These are phyloP conservation scores for Lymantria dispar DNA, from an alignment of 2,888 invertebrate species.

Conservation along the genomic window DNA sequence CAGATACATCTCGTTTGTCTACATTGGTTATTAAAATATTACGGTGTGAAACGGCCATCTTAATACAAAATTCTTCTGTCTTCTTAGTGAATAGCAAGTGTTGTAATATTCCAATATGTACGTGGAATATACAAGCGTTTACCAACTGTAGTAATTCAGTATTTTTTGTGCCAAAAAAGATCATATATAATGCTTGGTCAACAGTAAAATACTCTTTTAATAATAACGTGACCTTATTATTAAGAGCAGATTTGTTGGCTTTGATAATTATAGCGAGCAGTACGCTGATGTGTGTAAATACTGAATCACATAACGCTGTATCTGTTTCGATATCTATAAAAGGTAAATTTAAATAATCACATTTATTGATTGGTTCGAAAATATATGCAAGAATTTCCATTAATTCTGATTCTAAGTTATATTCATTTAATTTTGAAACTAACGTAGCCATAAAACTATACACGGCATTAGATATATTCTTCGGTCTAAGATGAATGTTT, in stretches of 20 bases:
- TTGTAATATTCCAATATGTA: slow-evolving; percentile 8
- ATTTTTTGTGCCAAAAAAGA: slow-evolving; percentile 15
- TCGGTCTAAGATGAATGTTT: slow-evolving; percentile 18
- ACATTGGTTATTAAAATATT: slow-evolving; percentile 26
- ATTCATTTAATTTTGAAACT: slow-evolving; percentile 37
- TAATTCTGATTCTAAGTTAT: slow-evolving; percentile 34
- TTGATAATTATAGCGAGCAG: slow-evolving; percentile 29
- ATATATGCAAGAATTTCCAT: slow-evolving; percentile 32
- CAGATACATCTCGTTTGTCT: slow-evolving; percentile 30
- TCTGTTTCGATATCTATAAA: slow-evolving; percentile 30
- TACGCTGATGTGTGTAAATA: slow-evolving; percentile 25
- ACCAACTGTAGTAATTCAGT: slow-evolving; percentile 7
- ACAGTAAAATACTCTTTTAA: slow-evolving; percentile 22
- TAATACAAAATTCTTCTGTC: slow-evolving; percentile 31
- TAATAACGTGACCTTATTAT: slow-evolving; percentile 30
- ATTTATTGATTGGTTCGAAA: slow-evolving; percentile 30
- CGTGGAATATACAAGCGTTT: slow-evolving; percentile 10
- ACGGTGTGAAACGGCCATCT: slow-evolving; percentile 26
- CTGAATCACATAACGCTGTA: slow-evolving; percentile 20
- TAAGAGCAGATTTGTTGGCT: slow-evolving; percentile 18
- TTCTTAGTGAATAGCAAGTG: slow-evolving; percentile 11
- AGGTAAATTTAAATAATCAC: slow-evolving; percentile 23
- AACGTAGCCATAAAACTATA: slow-evolving; percentile 37
- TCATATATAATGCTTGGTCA: slow-evolving; percentile 9
- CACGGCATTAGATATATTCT: slow-evolving; percentile 20